Base-by-base conservation (phyloP, 2,113 vertebrate species). In the Tapirus terrestris region DNA sequence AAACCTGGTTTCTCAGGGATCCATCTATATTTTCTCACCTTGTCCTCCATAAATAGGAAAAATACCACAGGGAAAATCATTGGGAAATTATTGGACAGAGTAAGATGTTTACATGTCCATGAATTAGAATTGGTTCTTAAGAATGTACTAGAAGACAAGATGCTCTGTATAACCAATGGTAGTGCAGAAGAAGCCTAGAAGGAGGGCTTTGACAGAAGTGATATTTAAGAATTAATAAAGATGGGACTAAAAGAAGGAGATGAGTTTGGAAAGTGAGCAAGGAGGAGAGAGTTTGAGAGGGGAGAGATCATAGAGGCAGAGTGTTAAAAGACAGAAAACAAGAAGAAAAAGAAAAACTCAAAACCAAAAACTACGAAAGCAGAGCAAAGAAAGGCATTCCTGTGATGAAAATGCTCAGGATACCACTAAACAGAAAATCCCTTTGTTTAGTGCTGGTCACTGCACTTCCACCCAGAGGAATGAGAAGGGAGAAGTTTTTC, bases 1-100 rank as follows among this genome's bases (percentile, higher is more conserved):
- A 97, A 90, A 95, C 94, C 96, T 88, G 20, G 63, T 76, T 97
- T 98, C 94, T 89, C 67, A 80, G 89, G 95, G 89, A 96, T 96
- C 48, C 87, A 31, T 53, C 89, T 91, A 17, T 96, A 88, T 86
- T 97, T 87, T 87, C 77, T 96, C 60, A 84, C 73, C 65, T 70
- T 93, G 56, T 61, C 73, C 83, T 80, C 91, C 39, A 75, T 58
- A 96, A 93, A 65, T 89, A 85, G 61, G 89, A 45, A 94, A 3
- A 14, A 8, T 58, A 45, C 17, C 31, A 82, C 25, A 43, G 39
- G 60, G 82, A 89, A 96, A 89, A 56, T 45, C 60, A 79, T 1
- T 0, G 45, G 53, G 21, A 67, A 39, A 76, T 20, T 3, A 1
- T 39, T 36, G 14, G 16, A 7, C 83, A n/a, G 76, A 94, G 88